phyloP scores from a whole-genome alignment of 2,888 invertebrate genomes.

The Heliconius erato region DNA sequence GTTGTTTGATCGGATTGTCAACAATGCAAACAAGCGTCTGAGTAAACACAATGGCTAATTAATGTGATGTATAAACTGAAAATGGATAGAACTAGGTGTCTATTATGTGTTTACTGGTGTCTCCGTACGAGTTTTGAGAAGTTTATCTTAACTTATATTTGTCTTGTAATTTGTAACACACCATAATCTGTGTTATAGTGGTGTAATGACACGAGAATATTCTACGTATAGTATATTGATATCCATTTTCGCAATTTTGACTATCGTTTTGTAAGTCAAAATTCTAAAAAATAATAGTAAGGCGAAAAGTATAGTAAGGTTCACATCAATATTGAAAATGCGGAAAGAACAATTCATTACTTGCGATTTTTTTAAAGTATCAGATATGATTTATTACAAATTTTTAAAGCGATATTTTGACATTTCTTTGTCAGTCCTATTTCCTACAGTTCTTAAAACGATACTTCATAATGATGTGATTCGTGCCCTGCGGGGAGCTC shows the following conservation, averaged over 20 bases:
- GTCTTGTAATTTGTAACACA: background rate
- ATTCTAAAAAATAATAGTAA: no score
- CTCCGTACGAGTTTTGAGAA: slow-evolving; percentile 55
- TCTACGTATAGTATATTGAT: background rate
- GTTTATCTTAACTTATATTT: slow-evolving; percentile 40
- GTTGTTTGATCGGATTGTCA: slow-evolving; percentile 79
- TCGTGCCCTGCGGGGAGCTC: slow-evolving; percentile 58
- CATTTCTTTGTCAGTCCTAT: slow-evolving; percentile 57
- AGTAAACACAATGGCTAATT: slow-evolving; percentile 81
- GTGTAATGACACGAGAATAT: background rate
- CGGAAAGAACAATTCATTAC: background rate
- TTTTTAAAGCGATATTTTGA: slow-evolving; percentile 54
- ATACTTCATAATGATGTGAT: slow-evolving; percentile 69
- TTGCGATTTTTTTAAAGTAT: background rate
- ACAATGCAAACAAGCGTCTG: slow-evolving; percentile 74
- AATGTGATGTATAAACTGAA: slow-evolving; percentile 80
- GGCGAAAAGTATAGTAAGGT: no score
- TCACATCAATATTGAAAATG: background rate
- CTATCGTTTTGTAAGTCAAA: no score
- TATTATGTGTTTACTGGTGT: slow-evolving; percentile 72
- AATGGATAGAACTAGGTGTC: slow-evolving; percentile 75
- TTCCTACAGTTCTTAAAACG: slow-evolving; percentile 56
- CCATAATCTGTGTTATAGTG: background rate
- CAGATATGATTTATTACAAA: slow-evolving; percentile 32
- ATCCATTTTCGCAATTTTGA: no score